phyloP scores from a whole-genome alignment of 2,113 vertebrate species.

The Takifugu bimaculatus region DNA sequence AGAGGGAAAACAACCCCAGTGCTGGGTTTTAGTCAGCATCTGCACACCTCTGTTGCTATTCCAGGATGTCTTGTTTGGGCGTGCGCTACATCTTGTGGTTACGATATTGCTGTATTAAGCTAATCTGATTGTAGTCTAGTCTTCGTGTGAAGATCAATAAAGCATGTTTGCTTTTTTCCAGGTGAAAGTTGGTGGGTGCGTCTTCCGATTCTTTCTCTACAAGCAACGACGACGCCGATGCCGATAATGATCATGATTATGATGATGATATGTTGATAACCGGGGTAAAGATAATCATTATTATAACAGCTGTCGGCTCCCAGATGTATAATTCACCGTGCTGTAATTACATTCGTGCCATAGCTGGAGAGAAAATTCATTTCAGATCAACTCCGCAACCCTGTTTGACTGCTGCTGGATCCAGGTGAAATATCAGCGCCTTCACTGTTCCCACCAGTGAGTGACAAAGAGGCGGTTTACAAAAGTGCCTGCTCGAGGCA shows the following conservation, averaged over 20 bases:
- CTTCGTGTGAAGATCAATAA: slow-evolving; percentile 23
- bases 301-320: slow-evolving; percentile 46
- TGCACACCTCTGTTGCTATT: slow-evolving; percentile 27
- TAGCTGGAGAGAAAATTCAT: slow-evolving; percentile 29
- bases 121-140: slow-evolving; percentile 46
- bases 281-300: slow-evolving; percentile 32
- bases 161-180: slow-evolving; percentile 3
- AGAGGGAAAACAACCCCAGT: slow-evolving; percentile 3
- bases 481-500: neutral
- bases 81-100: slow-evolving; percentile 39
- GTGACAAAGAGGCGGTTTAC: neutral
- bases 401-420: neutral
- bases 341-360: slow-evolving; percentile 33
- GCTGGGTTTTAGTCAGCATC: slow-evolving; percentile 28
- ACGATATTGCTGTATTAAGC: slow-evolving; percentile 45
- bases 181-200: neutral
- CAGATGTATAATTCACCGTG: slow-evolving; percentile 32
- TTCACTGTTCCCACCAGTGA: neutral
- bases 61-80: slow-evolving; percentile 32
- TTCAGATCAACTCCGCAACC: slow-evolving; percentile 4
- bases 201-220: slow-evolving; percentile 1
- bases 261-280: slow-evolving; percentile 37
- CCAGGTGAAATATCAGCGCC: neutral
- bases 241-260: slow-evolving; percentile 11
- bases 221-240: neutral